Conservation (phyloP, 1,140 invertebrate genomes). For the Atopsyche davidsoni region DNA sequence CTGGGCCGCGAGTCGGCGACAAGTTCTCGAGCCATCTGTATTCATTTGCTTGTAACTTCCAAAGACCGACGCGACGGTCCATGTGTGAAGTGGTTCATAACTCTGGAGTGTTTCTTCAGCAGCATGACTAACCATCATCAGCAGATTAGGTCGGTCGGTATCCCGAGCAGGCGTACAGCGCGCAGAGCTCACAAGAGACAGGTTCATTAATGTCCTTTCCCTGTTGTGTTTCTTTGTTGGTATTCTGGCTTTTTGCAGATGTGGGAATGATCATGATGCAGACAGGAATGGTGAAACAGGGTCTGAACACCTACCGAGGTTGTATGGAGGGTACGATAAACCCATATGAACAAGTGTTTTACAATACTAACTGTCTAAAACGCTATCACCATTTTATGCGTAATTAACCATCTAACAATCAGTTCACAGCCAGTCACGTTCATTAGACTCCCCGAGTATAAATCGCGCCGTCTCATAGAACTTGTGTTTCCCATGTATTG, state of each 20-base stretch:
- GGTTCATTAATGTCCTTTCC: constrained; percentile 17
- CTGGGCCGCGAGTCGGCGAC: constrained; percentile 19
- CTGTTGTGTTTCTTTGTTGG: constrained; percentile 47
- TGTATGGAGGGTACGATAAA: constrained; percentile 68
- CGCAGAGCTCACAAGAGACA: background rate
- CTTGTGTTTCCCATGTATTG: too few species aligned
- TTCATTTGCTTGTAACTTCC: constrained; percentile 13
- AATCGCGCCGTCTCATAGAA: too few species aligned
- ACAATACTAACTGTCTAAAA: constrained; percentile 22
- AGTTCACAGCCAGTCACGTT: constrained; percentile 15
- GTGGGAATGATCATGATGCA: constrained; percentile 93
- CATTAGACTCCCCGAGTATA: too few species aligned
- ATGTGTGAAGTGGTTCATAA: constrained; percentile 3
- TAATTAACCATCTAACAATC: constrained; percentile 24
- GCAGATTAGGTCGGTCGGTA: background rate
- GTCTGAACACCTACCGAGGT: constrained; percentile 70
- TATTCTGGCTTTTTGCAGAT: constrained; percentile 74
- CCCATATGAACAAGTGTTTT: constrained; percentile 28
- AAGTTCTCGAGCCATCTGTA: constrained; percentile 14
- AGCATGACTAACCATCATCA: background rate
- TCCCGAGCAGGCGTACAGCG: background rate
- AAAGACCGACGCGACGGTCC: constrained; percentile 27
- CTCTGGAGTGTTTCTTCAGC: background rate
- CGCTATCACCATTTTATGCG: constrained; percentile 21
- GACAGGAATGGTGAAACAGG: constrained; percentile 85